Evolutionary conservation across 2,113 vertebrate genomes (phyloP).

Genomic region (Hemicordylus capensis): DNA sequence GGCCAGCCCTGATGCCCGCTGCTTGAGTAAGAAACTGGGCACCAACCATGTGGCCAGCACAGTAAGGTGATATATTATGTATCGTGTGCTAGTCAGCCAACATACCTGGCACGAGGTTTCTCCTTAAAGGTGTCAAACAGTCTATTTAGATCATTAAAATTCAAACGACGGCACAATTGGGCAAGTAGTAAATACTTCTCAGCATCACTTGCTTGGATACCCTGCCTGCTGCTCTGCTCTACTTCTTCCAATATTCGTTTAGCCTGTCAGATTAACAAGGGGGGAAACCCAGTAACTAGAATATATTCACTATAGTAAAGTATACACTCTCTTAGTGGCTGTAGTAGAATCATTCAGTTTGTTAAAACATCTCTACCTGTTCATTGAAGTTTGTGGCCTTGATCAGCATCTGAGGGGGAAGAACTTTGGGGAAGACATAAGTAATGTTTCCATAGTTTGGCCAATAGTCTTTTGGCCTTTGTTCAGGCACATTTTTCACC

Average conservation of each 20-base stretch:
- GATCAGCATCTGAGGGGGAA: conserved; percentile 68
- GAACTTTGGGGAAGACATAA: conserved; percentile 63
- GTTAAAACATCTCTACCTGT: conserved; percentile 68
- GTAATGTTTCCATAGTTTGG: conserved; percentile 71
- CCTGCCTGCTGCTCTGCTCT: conserved; percentile 69
- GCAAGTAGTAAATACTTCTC: conserved; percentile 75
- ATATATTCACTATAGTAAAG: not conserved
- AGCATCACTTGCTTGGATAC: conserved; percentile 70
- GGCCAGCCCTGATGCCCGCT: not conserved
- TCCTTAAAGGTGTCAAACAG: conserved; percentile 74
- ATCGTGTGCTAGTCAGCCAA: not conserved
- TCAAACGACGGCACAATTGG: conserved; percentile 73
- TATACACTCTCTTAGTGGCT: not conserved
- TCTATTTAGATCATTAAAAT: conserved; percentile 63
- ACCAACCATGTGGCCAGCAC: not conserved
- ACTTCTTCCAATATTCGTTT: conserved; percentile 76
- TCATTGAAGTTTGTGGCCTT: conserved; percentile 66
- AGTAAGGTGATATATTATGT: not conserved
- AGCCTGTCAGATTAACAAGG: conserved; percentile 69
- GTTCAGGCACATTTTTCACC: conserved; percentile 60
- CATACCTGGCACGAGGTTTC: conserved; percentile 58
- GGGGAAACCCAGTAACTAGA: not conserved
- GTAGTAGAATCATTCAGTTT: not conserved
- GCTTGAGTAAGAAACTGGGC: not conserved
- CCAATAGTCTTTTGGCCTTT: conserved; percentile 9